A percentile compares a stretch with the other conserved stretches of the same genome.
These are phyloP conservation scores for Amphiprion ocellaris DNA, from an alignment of 2,113 vertebrate genomes.

Conservation along the genomic window DNA sequence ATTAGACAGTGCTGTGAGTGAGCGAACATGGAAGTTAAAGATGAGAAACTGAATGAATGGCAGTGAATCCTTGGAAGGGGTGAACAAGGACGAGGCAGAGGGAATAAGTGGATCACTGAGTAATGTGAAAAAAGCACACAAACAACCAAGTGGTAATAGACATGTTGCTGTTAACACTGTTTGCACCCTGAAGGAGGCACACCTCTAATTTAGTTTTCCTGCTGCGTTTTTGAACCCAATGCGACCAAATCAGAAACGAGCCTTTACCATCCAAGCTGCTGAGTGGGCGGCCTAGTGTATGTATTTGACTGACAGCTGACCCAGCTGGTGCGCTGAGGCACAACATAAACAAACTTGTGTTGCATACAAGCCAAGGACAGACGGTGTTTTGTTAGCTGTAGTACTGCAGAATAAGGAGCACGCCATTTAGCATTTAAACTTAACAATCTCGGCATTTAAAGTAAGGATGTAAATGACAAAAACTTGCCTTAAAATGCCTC, in stretches of 20 bases:
- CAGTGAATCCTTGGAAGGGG: background rate
- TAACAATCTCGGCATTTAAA: no score
- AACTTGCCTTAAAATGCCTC: no score
- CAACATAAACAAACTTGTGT: background rate
- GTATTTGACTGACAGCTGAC: background rate
- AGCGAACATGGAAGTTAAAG: background rate
- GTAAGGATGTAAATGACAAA: no score
- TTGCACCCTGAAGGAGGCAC: no score
- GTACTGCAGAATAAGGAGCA: no score
- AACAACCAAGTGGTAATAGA: background rate
- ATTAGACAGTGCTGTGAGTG: background rate
- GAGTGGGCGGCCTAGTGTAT: background rate
- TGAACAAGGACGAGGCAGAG: conserved; percentile 8
- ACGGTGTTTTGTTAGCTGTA: background rate
- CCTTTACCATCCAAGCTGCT: background rate
- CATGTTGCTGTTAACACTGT: background rate
- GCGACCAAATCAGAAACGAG: background rate
- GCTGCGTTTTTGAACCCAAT: background rate
- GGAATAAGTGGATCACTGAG: conserved; percentile 10
- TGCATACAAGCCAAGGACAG: background rate
- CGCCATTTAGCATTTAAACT: no score
- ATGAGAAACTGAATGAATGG: background rate
- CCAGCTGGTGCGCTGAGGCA: background rate
- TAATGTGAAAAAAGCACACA: background rate
- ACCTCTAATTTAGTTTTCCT: no score